These are phyloP conservation scores for Vidua macroura DNA, from an alignment of 2,113 vertebrate genomes.

Conservation along the genomic window DNA sequence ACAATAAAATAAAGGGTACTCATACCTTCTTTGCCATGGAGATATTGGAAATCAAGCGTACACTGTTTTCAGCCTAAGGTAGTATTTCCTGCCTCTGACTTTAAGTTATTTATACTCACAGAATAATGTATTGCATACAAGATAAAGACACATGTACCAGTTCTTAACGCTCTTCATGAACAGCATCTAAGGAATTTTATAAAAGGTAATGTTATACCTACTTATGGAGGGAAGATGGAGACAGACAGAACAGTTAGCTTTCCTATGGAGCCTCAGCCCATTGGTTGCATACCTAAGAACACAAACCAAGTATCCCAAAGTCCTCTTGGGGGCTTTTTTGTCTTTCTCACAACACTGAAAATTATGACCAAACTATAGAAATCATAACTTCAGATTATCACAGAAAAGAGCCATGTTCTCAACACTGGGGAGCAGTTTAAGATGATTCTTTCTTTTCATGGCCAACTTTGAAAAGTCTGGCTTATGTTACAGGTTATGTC, in stretches of 20 bases:
- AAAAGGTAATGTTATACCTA: neutral
- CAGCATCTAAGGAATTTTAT: neutral
- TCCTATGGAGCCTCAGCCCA: neutral
- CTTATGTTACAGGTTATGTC: neutral
- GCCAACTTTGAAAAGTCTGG: neutral
- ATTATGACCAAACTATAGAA: neutral
- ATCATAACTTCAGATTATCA: neutral
- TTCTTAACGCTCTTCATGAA: neutral
- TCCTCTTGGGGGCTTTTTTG: neutral
- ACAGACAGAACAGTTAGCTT: neutral
- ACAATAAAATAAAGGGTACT: neutral
- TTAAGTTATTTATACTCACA: neutral
- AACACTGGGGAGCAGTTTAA: fast-evolving
- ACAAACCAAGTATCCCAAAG: neutral
- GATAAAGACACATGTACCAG: neutral
- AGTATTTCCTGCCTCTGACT: neutral
- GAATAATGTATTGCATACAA: neutral
- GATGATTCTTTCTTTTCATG: neutral
- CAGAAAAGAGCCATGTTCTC: neutral
- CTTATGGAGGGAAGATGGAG: neutral
- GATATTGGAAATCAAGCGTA: neutral
- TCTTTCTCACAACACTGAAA: neutral
- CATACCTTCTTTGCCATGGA: neutral
- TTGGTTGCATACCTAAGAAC: neutral
- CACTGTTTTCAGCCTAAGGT: neutral